Base-by-base conservation (phyloP, 2,113 vertebrate species). In the Plestiodon gilberti region DNA sequence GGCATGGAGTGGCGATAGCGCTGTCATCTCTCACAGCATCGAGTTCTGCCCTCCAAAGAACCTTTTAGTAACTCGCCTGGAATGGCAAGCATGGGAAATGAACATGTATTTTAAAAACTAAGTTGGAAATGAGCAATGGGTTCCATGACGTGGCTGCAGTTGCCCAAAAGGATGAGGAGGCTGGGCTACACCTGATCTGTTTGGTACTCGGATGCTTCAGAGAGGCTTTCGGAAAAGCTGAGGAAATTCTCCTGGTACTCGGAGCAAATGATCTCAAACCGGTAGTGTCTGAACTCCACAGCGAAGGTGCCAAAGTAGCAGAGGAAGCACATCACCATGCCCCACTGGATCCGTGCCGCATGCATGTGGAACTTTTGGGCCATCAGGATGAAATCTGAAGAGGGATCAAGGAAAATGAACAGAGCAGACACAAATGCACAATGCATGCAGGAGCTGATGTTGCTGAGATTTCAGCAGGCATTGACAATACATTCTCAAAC, bases 251-350 rank as follows among this genome's bases (percentile, higher is more conserved):
- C 96, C 81, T 96, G 95, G 91, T 96, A 90, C 77, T 98, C 98
- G 0, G 93, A 97, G 85, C 97, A 98, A 85, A 96, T 74, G 0
- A 98, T 96, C 93, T 96, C 93, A 1, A 98, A 98, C 91, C 95
- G 96, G 94, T 95, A 97, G 95, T 98, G 97, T 78, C 98, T 97
- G 93, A 99, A 99, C 90, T 99, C 98, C n/a, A 98, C 94, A 3
- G 97, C 97, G 2, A 98, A 98, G 1, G 98, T 98, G 88, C 96
- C 93, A 0, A 98, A 94, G 94, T 97, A 99, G n/a, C 94, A 91
- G 89, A 98, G 93, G 90, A 99, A 97, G 92, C 98, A 97, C 98
- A 98, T 99, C 87, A 98, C 97, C 78, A 98, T 96, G 2, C 96
- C 96, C 98, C 98, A 99, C 95, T 99, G 98, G 38, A 97, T 95